These are phyloP conservation scores for Hycleus cichorii DNA, from an alignment of 1,140 invertebrate genomes.

Conservation along the genomic window DNA sequence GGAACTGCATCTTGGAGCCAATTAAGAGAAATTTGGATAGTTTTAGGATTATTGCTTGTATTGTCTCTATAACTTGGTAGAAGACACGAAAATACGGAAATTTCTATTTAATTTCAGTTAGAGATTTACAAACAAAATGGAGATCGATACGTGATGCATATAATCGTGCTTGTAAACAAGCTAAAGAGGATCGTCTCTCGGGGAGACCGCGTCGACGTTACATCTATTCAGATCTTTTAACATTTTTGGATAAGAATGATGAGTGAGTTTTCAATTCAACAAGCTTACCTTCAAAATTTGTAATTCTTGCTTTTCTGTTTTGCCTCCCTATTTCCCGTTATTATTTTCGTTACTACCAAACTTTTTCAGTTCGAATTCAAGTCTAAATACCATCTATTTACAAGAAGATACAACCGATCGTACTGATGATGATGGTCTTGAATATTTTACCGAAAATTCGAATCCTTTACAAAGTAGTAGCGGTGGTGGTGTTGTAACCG, in stretches of 20 bases:
- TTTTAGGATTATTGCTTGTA: too few species aligned
- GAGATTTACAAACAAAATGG: conserved; percentile 30
- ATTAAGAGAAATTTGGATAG: too few species aligned
- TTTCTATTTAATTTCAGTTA: conserved; percentile 15
- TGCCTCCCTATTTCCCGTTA: conserved; percentile 9
- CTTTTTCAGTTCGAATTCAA: not conserved
- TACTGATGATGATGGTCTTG: conserved; percentile 2
- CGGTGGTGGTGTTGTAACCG: too few species aligned
- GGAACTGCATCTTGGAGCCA: too few species aligned
- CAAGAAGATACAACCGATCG: not conserved
- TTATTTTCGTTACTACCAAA: not conserved
- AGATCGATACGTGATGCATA: conserved; percentile 27
- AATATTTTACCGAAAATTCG: not conserved
- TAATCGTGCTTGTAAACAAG: conserved; percentile 12
- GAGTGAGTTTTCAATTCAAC: too few species aligned
- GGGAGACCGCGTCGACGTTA: conserved; percentile 22
- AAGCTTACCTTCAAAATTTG: too few species aligned
- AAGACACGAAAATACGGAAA: not conserved
- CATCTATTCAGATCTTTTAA: conserved; percentile 25
- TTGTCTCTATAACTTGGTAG: too few species aligned
- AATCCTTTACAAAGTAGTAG: not conserved
- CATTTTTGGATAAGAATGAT: conserved; percentile 11
- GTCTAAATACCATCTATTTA: not conserved
- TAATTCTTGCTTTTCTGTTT: too few species aligned
- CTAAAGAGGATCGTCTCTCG: conserved; percentile 16